Evolutionary conservation across 2,797 vertebrate species (phyloP), one percentile per base, ranked within the genome.

Genomic region (Phrynocephalus forsythii): DNA sequence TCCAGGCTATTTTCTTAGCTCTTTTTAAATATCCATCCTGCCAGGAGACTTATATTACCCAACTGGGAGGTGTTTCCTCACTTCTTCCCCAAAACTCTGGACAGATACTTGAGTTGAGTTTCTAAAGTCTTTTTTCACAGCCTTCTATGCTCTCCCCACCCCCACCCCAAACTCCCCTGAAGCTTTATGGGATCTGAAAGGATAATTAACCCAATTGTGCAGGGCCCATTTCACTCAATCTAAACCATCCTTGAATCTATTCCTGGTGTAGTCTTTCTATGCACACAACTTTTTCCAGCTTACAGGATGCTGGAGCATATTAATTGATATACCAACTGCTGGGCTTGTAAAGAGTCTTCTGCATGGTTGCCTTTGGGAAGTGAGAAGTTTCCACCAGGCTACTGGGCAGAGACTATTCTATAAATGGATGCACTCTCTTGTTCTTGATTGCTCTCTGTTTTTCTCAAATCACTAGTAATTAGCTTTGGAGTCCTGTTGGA

Each of bases 1-100:
- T 81, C 48, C 48, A 30, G 71, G 71, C 60, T 81, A 60, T 88
- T 84, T 80, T 84, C 78, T 60, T 30, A 84, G 71, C 77, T 50
- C 38, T 48, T 69, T 52, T 76, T 44, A 48, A 82, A 83, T n/a
- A 75, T 52, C 66, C 48, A 15, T 1, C 16, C 81, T 85, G 63
- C 44, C 79, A 85, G 30, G 52, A 80, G 33, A 81, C 73, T 84
- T 13, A 20, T 11, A 22, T 26, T 56, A 76, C 63, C 28, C 60
- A 56, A 63, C 18, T 67, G 63, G 63, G 33, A 76, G 11, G n/a
- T 77, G 78, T 75, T 85, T 81, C 63, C 24, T 88, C 78, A 82
- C 33, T 52, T 81, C 48, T 30, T 28, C 15, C 78, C 71, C 56
- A 44, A 71, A 87, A 88, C 50, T 44, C 26, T 22, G 28, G 30